Conservation (phyloP, 2,888 invertebrate species). For the Allygus modestus region DNA sequence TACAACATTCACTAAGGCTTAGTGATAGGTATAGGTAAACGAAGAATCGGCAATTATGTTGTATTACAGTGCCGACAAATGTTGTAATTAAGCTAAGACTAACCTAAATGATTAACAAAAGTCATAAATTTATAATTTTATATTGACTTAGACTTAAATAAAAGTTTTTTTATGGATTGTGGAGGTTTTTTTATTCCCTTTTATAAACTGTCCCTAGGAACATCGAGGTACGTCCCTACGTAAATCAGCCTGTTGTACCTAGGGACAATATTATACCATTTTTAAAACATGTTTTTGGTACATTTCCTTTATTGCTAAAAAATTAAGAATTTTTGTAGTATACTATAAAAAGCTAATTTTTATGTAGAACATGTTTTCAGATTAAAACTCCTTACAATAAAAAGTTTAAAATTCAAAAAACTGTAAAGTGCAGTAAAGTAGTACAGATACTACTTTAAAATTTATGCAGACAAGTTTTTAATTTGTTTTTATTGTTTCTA, state of each 20-base stretch:
- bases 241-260: conserved; percentile 58
- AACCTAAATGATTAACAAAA: not conserved
- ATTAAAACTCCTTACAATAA: no score
- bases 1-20: conserved; percentile 37
- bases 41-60: not conserved
- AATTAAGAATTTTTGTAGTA: conserved; percentile 39
- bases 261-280: conserved; percentile 39
- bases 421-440: no score
- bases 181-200: conserved; percentile 25
- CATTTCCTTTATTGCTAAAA: not conserved
- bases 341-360: conserved; percentile 26
- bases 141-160: conserved; percentile 27
- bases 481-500: conserved; percentile 9
- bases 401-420: conserved; percentile 43
- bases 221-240: conserved; percentile 57
- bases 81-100: not conserved
- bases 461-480: not conserved
- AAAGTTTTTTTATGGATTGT: not conserved
- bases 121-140: conserved; percentile 14
- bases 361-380: conserved; percentile 25
- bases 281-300: conserved; percentile 11
- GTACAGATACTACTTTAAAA: not conserved
- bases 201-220: conserved; percentile 61
- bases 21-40: no score
- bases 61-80: not conserved